Evolutionary conservation across 23 tunicate species (phyloP).

Genomic region (Trididemnum clinides): DNA sequence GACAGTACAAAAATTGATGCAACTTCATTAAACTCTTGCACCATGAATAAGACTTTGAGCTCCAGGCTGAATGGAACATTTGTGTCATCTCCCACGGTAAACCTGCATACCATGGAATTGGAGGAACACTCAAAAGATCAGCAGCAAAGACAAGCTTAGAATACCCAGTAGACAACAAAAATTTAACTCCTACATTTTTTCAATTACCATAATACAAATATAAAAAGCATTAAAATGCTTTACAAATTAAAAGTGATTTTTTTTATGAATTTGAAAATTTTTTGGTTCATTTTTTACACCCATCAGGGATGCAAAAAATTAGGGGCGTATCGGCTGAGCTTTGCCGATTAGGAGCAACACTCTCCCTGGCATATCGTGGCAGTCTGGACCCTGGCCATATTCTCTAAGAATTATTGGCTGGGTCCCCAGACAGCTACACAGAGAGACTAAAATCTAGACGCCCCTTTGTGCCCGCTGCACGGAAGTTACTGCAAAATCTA

Average conservation of each 20-base stretch:
- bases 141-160: not conserved
- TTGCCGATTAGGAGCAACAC: too few relatives aligned
- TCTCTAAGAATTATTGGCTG: too few relatives aligned
- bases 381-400: too few relatives aligned
- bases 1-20: not conserved
- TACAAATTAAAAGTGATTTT: not conserved
- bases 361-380: too few relatives aligned
- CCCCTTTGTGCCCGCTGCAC: too few relatives aligned
- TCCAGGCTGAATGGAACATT: not conserved
- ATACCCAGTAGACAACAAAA: not conserved
- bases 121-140: not conserved
- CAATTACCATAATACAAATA: not conserved
- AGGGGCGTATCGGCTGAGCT: too few relatives aligned
- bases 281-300: not conserved
- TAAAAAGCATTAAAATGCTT: not conserved
- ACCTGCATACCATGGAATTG: not conserved
- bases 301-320: not conserved
- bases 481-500: too few relatives aligned
- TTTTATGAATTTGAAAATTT: not conserved
- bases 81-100: not conserved
- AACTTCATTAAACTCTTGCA: not conserved
- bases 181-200: not conserved
- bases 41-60: not conserved
- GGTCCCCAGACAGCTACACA: too few relatives aligned
- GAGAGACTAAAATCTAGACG: too few relatives aligned